Evolutionary conservation across 1,140 invertebrate species (phyloP), one percentile per base, ranked within the genome.

Genomic region (Cydia pomonella): DNA sequence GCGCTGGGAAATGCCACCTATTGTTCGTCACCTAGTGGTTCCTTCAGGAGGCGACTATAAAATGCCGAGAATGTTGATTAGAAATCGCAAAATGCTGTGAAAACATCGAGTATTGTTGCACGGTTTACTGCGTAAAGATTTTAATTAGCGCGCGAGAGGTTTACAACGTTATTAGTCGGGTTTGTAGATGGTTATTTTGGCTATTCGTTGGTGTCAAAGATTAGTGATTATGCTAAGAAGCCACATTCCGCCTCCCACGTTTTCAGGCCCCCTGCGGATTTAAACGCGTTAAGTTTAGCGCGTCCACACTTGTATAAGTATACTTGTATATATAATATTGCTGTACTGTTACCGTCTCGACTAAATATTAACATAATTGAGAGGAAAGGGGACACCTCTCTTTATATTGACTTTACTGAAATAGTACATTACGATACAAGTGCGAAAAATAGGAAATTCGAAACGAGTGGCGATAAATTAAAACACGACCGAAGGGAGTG

Each of bases 91-190:
- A 59, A 59, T 23, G 18, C 53, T 59, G 53, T 59, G 53, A 59
- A 59, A 59, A 59, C 53, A 59, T 59, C 53, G 53, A 10, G 53
- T 59, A 59, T 59, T 59, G 53, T 59, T 59, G 53, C 53, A 59
- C 7, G 21, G 53, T 59, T 23, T 23, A 59, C 53, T 23, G 53
- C 18, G 53, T 59, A 59, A 23, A 59, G 53, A 23, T 59, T 59
- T 59, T 59, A 59, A 59, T 59, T 59, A 59, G 53, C 53, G 53
- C 53, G 53, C 53, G 4, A 18, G 50, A 59, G 9, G 53, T 59
- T 59, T 59, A 59, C 53, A 59, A 23, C 53, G 21, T n/a, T 12
- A 59, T 59, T 59, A 59, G 53, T 59, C 53, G 23, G 21, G 53
- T 59, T 59, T 59, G 16, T n/a, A 23, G 21, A 23, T 59, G 23